Evolutionary conservation across 2,888 invertebrate species (phyloP), one percentile per base, ranked within the genome.

Genomic region (Troides helena): DNA sequence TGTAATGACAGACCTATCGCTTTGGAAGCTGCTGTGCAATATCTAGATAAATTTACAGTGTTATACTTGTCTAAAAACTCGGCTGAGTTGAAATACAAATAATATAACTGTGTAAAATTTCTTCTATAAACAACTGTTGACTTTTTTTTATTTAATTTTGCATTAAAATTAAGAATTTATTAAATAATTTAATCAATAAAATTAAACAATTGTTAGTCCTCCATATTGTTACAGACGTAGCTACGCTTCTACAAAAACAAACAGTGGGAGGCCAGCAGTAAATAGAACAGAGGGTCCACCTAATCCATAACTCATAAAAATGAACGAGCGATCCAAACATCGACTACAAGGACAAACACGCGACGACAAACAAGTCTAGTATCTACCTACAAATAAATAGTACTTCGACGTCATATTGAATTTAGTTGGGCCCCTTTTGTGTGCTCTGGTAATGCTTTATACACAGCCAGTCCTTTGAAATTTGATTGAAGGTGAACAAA

Each of bases 271-370:
- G 77, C 79, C 82, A 84, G 83, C 80, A 78, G 80, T 84, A 88
- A 90, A 90, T 83, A 88, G 75, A 73, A 75, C 76, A 76, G 79
- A 76, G 80, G 84, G 77, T 67, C 86, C 82, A 81, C 89, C 90
- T 87, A 85, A 83, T 84, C 86, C 89, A 88, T 92, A 90, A 90
- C 85, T 92, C 91, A 90, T 90, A 87, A 87, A 88, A 90, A 90
- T 85, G 85, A 87, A 86, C 85, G 85, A 86, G 81, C 82, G 83
- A 81, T 77, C 82, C 84, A 85, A 87, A 85, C 81, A 82, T 78
- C 81, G 81, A 78, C 83, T 80, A 80, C 81, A 63, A 72, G 71
- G 78, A 79, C 85, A 87, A 89, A 89, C 84, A 86, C 79, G 73
- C 77, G 74, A 76, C 77, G 80, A 81, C 82, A 86, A 85, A 85